Base-by-base conservation (phyloP, 2,113 vertebrate genomes). In the Zapus hudsonius region DNA sequence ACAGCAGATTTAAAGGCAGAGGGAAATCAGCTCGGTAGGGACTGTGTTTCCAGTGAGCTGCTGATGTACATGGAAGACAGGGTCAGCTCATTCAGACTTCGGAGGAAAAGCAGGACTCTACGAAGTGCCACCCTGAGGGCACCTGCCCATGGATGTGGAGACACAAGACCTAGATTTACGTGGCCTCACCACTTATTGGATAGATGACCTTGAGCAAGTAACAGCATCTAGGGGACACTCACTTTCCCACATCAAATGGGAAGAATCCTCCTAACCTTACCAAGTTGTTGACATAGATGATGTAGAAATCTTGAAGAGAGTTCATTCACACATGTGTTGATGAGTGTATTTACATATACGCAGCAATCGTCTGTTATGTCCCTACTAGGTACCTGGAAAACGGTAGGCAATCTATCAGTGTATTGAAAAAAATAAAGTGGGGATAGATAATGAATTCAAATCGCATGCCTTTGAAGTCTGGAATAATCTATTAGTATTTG, bases 391-490 rank as follows among this genome's bases (percentile, higher is more conserved):
- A 57, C 40, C 20, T 81, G 36, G 27, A 78, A 83, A 93, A 57
- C 52, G 76, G 44, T 63, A 79, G 33, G 25, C 9, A 16, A 52
- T 70, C 47, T 15, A 33, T 47, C 10, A n/a, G 19, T 19, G 5
- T 36, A 63, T 87, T 64, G 57, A 83, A 79, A 73, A 74, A 75
- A n/a, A 33, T 52, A 42, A 64, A 70, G 16, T 38, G 16, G 16
- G 11, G 15, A 38, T 74, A 84, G 36, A 80, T 73, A 93, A 73
- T 40, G 44, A 75, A 74, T 67, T 78, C 22, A 25, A 44, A 80
- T 64, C 2, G 20, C 82, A 44, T 94, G 69, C 9, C 42, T 83
- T 83, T 90, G 81, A 90, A 52, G 44, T 79, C 40, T 87, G 72
- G 59, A 55, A 36, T 67, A 79, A 90, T 70, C 42, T 52, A 10